Evolutionary conservation across 2,888 invertebrate species (phyloP).

Genomic region (Gari tellinella): DNA sequence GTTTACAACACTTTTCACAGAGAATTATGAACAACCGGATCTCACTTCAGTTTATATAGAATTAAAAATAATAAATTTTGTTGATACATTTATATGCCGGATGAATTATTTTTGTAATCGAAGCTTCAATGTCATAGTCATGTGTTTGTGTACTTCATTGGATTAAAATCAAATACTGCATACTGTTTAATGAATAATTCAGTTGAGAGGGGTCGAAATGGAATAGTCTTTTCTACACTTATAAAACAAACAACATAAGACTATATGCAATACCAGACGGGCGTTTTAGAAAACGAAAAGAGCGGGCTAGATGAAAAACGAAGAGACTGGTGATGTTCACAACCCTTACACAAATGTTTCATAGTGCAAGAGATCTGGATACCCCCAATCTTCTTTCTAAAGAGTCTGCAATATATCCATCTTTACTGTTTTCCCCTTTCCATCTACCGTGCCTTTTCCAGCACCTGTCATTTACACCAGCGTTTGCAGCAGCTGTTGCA

Average conservation of each 20-base stretch:
- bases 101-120: too few relatives aligned
- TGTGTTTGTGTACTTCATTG: too few relatives aligned
- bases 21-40: too few relatives aligned
- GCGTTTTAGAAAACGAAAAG: neutral
- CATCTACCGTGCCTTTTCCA: conserved; percentile 36
- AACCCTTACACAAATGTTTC: neutral
- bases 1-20: too few relatives aligned
- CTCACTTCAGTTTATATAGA: too few relatives aligned
- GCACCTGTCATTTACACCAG: conserved; percentile 24
- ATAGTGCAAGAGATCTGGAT: conserved; percentile 30
- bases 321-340: neutral
- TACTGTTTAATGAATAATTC: too few relatives aligned
- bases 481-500: conserved; percentile 21
- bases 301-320: neutral
- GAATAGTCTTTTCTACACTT: conserved; percentile 12
- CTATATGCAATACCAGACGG: conserved; percentile 7
- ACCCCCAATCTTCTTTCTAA: conserved; percentile 32
- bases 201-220: too few relatives aligned
- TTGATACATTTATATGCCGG: too few relatives aligned
- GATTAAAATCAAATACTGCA: too few relatives aligned
- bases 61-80: too few relatives aligned
- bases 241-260: neutral
- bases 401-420: conserved; percentile 40
- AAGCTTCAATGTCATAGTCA: too few relatives aligned
- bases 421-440: conserved; percentile 39